Evolutionary conservation across 2,888 invertebrate species (phyloP).

Genomic region (Eupithecia subfuscata): DNA sequence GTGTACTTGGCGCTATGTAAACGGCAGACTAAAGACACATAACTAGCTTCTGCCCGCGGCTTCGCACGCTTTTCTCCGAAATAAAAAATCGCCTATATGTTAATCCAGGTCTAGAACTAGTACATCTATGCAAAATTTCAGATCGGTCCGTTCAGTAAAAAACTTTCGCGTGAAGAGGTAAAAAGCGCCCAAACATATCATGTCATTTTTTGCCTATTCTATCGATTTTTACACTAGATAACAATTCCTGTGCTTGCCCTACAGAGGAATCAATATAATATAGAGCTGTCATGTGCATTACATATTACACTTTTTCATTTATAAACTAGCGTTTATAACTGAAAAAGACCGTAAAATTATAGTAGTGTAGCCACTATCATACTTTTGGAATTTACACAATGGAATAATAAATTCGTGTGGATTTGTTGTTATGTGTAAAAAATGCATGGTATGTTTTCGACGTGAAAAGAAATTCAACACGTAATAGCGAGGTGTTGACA

Average conservation of each 20-base stretch:
- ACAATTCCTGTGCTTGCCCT: not conserved
- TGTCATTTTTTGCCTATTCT: too few species aligned
- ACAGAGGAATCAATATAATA: not conserved
- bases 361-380: not conserved
- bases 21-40: not conserved
- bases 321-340: not conserved
- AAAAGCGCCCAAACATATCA: not conserved
- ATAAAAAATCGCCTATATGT: not conserved
- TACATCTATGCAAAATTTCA: not conserved
- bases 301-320: not conserved
- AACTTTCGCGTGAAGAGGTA: not conserved
- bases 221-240: too few species aligned
- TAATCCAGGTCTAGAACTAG: not conserved
- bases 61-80: not conserved
- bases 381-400: not conserved
- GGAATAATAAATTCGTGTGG: not conserved
- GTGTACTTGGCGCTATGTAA: not conserved
- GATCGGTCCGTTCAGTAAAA: not conserved
- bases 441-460: constrained; percentile 3
- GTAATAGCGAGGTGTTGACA: constrained; percentile 32
- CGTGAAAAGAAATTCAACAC: not conserved
- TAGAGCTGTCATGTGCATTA: not conserved
- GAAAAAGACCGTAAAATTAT: not conserved
- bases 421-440: not conserved
- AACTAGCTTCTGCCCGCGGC: not conserved